Base-by-base conservation (phyloP, 2,888 invertebrate species). In the Cephalotes varians region DNA sequence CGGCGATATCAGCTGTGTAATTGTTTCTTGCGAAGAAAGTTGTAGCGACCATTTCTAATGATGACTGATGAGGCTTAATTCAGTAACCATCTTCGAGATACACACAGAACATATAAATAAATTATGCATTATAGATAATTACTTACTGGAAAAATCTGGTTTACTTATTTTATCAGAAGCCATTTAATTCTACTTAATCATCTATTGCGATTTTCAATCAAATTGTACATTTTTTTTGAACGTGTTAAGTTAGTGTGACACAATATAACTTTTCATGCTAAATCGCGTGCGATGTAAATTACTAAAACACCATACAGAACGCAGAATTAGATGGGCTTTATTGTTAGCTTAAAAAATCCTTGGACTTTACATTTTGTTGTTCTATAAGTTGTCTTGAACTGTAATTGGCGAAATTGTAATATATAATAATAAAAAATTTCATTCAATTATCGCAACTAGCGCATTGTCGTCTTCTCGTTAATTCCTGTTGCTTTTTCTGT, bases 11-110 rank as follows among this genome's bases (percentile, higher is more conserved):
- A 69, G 51, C 69, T 77, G 31, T 65, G 31, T 77, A 77, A 77
- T 77, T 77, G 77, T 77, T 77, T 77, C 69, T 77, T 54, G 77
- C 18, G 69, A 54, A 40, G 69, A 77, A 77, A 77, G 69, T 77
- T 77, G 54, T 54, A 69, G 54, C 28, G 49, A 37, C 77, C 21
- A 40, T 77, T 69, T 54, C 31, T 77, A 77, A 77, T 54, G 51
- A 54, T 54, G 77, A 54, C 69, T 54, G 21, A 76, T 76, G 74
- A 76, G 49, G 47, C 37, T 31, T 37, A 65, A 76, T 65, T 76
- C 65, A 65, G 34, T 34, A 54, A 54, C 21, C 15, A 21, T 10
- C n/a, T 67, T 54, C 21, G 12, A 31, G 25, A 3, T 6, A 31
- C 18, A 49, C 18, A 28, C 12, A n/a, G 40, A 34, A 74, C 47